Evolutionary conservation across 2,888 invertebrate species (phyloP).

Genomic region (Andricus curvator): DNA sequence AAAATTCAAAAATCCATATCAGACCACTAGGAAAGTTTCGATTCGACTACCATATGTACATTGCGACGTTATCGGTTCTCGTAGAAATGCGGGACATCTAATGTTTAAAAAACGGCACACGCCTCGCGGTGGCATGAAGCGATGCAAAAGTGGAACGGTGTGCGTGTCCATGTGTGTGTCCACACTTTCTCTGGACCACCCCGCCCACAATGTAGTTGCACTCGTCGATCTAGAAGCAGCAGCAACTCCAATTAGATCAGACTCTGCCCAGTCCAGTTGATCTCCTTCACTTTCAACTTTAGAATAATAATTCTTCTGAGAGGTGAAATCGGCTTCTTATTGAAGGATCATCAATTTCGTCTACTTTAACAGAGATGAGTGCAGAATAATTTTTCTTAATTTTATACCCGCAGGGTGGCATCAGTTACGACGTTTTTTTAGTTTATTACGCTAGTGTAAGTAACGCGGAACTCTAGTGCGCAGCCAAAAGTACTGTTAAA

Average conservation of each 20-base stretch:
- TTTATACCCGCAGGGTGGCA: too few species aligned
- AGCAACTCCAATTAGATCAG: slow-evolving; percentile 53
- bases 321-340: slow-evolving; percentile 6
- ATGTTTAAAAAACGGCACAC: slow-evolving; percentile 72
- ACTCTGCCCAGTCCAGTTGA: slow-evolving; percentile 42
- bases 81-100: slow-evolving; percentile 42
- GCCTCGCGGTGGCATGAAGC: slow-evolving; percentile 73
- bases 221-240: slow-evolving; percentile 50
- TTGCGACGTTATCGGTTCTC: slow-evolving; percentile 49
- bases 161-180: slow-evolving; percentile 39
- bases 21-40: slow-evolving; percentile 18
- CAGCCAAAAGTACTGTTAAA: too few species aligned
- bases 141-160: slow-evolving; percentile 46
- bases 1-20: slow-evolving; percentile 18
- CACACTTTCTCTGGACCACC: slow-evolving; percentile 75
- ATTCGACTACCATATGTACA: background rate
- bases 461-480: too few species aligned
- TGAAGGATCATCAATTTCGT: background rate
- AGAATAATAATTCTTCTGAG: slow-evolving; percentile 9
- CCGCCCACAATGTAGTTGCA: slow-evolving; percentile 71
- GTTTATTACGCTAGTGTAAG: too few species aligned
- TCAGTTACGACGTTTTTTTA: too few species aligned
- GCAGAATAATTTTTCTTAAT: too few species aligned
- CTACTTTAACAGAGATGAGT: background rate
- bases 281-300: slow-evolving; percentile 38